phyloP scores from a whole-genome alignment of 2,113 vertebrate species.

The Notiomystis cincta region DNA sequence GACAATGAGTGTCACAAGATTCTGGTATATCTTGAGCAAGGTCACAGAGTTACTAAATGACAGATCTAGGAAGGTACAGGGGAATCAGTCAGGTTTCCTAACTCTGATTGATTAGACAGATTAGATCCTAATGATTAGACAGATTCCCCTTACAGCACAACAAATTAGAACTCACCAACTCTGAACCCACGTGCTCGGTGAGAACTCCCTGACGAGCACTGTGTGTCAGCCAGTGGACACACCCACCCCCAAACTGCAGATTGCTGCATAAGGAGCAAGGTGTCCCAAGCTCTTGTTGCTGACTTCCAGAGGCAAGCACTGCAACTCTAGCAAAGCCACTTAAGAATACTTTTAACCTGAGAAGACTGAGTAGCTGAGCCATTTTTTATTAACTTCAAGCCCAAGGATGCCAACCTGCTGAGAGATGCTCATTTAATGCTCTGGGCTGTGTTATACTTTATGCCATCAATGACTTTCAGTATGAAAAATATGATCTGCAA shows the following conservation, averaged over 20 bases:
- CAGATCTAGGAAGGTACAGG: background rate
- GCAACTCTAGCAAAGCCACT: background rate
- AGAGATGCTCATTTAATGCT: background rate
- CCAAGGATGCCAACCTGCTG: background rate
- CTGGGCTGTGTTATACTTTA: background rate
- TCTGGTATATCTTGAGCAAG: background rate
- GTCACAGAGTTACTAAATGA: background rate
- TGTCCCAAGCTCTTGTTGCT: accelerated
- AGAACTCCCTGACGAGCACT: background rate
- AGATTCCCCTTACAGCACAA: background rate
- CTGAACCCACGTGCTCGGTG: background rate
- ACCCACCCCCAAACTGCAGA: background rate
- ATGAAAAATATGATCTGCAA: background rate
- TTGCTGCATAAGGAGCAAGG: background rate
- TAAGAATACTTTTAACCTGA: background rate
- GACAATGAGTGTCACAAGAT: background rate
- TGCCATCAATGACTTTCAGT: background rate
- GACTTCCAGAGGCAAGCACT: background rate
- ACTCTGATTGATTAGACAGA: background rate
- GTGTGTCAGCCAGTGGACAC: accelerated
- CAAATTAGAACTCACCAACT: background rate
- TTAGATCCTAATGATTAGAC: background rate
- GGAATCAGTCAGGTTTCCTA: background rate
- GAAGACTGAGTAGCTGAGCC: background rate
- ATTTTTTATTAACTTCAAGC: background rate